Conservation (phyloP, 2,888 invertebrate genomes). For the Erpobdella octoculata region DNA sequence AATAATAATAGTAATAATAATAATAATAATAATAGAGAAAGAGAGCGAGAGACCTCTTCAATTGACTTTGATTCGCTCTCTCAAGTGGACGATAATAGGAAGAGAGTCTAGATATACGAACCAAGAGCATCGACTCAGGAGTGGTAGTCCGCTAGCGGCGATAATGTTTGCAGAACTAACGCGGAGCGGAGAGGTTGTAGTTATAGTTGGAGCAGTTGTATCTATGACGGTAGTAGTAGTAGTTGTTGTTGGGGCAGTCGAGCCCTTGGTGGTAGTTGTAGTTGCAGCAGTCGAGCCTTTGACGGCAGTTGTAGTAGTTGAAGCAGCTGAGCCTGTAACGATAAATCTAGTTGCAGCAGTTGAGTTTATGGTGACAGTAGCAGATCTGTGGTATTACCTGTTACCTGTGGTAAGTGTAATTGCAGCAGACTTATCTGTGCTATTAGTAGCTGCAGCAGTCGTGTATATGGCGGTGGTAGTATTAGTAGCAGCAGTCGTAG, state of each 20-base stretch:
- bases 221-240: conserved; percentile 2
- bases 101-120: no score
- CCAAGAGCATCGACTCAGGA: no score
- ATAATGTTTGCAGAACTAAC: no score
- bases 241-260: conserved; percentile 30
- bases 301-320: conserved; percentile 29
- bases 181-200: neutral
- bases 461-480: no score
- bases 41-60: neutral
- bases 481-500: no score
- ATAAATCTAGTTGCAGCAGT: conserved; percentile 16
- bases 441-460: no score
- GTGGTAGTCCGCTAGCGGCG: no score
- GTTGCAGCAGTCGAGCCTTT: conserved; percentile 26
- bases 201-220: conserved; percentile 5
- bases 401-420: no score
- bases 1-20: neutral
- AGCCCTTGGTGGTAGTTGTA: conserved; percentile 28
- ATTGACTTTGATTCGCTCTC: conserved; percentile 22
- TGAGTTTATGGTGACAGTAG: neutral
- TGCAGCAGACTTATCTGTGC: no score
- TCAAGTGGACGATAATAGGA: conserved; percentile 13
- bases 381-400: neutral
- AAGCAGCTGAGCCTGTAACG: conserved; percentile 16
- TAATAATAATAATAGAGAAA: neutral